Conservation (phyloP, 2,797 vertebrate genomes). For the Melanotaenia boesemani region DNA sequence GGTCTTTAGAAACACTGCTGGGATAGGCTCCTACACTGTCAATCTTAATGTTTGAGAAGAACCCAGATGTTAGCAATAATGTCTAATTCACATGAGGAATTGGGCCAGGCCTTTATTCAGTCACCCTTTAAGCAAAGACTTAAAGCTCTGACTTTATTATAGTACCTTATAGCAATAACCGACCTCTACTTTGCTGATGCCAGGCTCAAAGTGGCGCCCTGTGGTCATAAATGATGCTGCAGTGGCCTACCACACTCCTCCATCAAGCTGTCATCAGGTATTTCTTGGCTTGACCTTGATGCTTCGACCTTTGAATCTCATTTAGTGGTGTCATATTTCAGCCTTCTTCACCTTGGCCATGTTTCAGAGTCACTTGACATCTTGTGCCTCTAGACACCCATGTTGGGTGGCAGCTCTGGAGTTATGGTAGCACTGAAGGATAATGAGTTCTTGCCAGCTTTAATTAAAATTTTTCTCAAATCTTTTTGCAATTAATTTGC, state of each 20-base stretch:
- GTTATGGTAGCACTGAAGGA: background rate
- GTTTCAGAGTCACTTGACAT: background rate
- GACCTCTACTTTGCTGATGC: background rate
- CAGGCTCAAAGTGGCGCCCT: background rate
- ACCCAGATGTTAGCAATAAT: background rate
- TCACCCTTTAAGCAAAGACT: background rate
- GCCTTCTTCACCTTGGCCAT: background rate
- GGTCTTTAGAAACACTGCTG: no score
- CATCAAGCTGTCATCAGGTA: background rate
- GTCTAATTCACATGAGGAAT: background rate
- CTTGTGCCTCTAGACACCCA: background rate
- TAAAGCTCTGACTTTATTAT: background rate
- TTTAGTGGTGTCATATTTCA: background rate
- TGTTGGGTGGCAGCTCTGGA: background rate
- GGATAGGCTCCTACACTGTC: background rate
- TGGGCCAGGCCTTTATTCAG: background rate
- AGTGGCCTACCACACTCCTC: background rate
- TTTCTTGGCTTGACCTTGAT: background rate
- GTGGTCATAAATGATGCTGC: slow-evolving; percentile 1
- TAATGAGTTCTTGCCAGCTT: background rate
- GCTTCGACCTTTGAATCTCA: background rate
- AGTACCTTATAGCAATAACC: background rate
- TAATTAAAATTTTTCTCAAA: background rate
- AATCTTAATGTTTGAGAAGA: background rate
- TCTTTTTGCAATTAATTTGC: slow-evolving; percentile 1